phyloP scores from a whole-genome alignment of 2,113 vertebrate genomes.

The Falcunculus frontatus region DNA sequence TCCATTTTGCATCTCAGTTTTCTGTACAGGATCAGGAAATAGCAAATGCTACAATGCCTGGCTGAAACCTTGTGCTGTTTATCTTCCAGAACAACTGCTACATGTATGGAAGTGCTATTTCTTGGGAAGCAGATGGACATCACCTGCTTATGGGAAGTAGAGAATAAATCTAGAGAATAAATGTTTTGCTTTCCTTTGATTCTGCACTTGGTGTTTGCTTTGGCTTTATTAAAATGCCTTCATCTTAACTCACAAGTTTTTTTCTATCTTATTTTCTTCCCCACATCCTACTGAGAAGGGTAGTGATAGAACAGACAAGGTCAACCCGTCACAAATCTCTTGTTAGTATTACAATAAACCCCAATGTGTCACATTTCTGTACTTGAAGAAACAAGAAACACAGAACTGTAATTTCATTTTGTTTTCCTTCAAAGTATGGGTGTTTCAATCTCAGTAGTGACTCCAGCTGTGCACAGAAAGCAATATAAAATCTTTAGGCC shows the following conservation, averaged over 20 bases:
- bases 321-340: neutral
- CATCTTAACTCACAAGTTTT: neutral
- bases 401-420: neutral
- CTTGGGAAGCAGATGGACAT: neutral
- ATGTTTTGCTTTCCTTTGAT: neutral
- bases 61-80: neutral
- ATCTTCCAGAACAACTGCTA: neutral
- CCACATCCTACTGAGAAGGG: neutral
- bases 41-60: neutral
- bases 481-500: neutral
- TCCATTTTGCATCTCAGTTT: neutral
- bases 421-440: neutral
- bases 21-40: neutral
- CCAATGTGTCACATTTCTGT: neutral
- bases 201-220: neutral
- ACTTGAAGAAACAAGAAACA: neutral
- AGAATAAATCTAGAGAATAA: neutral
- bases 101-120: rapidly evolving
- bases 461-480: neutral
- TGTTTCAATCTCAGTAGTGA: neutral
- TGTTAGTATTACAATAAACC: neutral
- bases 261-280: neutral
- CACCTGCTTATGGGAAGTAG: neutral
- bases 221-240: neutral
- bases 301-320: neutral